Base-by-base conservation (phyloP, 2,888 invertebrate genomes). In the Zygaena filipendulae region DNA sequence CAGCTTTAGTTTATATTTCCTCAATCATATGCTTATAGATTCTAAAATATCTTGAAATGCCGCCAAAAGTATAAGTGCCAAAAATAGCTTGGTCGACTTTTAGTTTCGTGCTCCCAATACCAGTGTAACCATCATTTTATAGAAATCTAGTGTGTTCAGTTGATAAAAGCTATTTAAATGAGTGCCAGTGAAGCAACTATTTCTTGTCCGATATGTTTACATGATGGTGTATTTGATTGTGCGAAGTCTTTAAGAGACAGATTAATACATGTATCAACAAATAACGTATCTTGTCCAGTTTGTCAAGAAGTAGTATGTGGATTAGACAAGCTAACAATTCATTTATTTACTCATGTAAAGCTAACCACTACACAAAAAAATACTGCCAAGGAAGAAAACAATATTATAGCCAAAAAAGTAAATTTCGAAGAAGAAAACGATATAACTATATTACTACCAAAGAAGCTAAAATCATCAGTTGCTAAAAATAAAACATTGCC, bases 321-420 rank as follows among this genome's bases (percentile, higher is more conserved):
- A 1, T 80, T 92, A 39, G 92, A 92, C 59, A 92, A 92, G 70
- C 72, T 92, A 27, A 92, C 92, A 1, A 90, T 92, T 50, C 92
- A 92, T 63, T 74, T 92, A 40, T 91, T 92, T 52, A 86, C 86
- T 34, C 92, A 92, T 55, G 83, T 86, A 3, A 68, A 70, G 41
- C 52, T 82, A 32, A 40, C 61, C 39, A 40, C 49, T 25, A 43
- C 45, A 33, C 63, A 49, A 42, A 47, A 38, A 29, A 34, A 25
- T 24, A 14, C 35, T 34, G 47, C 44, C 42, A 52, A 48, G 39
- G 45, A 42, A 31, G 40, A 42, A 33, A 32, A 25, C 16, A 23
- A 22, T 23, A 40, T 45, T 6, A 33, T 25, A 13, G 48, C 45
- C 43, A 45, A 34, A 34, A 49, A 49, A 45, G 19, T 35, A 14